Conservation (phyloP, 2,797 vertebrate genomes). For the Acrossocheilus wenchowensis region DNA sequence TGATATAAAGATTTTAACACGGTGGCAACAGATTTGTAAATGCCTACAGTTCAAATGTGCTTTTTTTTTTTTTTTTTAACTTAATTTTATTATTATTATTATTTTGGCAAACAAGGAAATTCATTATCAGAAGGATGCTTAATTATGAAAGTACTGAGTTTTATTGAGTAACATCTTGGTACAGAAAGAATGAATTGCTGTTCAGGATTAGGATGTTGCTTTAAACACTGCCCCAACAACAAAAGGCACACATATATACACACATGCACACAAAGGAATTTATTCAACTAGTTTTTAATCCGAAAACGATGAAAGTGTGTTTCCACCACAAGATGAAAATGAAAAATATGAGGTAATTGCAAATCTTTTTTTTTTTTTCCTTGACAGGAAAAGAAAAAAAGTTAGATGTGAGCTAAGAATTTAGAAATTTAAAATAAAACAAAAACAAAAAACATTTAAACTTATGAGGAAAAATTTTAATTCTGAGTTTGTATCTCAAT, state of each 20-base stretch:
- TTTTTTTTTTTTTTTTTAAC: slow-evolving; percentile 77
- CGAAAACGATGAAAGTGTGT: neutral
- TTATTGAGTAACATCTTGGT: slow-evolving; percentile 82
- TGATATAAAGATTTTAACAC: slow-evolving; percentile 91
- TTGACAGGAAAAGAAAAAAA: too few species aligned
- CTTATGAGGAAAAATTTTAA: too few species aligned
- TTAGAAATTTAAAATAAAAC: too few species aligned
- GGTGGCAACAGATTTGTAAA: slow-evolving; percentile 92
- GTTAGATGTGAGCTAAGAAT: too few species aligned
- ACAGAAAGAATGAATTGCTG: slow-evolving; percentile 11
- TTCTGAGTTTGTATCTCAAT: too few species aligned
- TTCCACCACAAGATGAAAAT: neutral
- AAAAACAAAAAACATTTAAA: too few species aligned
- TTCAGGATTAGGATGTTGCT: slow-evolving; percentile 3
- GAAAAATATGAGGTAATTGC: neutral
- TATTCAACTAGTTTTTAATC: neutral
- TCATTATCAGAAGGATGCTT: slow-evolving; percentile 87
- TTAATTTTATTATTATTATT: neutral
- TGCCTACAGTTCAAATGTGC: slow-evolving; percentile 83
- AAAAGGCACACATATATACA: neutral
- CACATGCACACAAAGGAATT: neutral
- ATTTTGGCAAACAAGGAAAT: slow-evolving; percentile 75
- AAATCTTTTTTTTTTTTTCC: neutral
- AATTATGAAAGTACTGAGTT: slow-evolving; percentile 85
- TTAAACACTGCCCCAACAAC: slow-evolving; percentile 21